A percentile compares a stretch with the other conserved stretches of the same genome.
Evolutionary conservation across 1,140 invertebrate genomes (phyloP).

Genomic region (Wasmannia auropunctata): DNA sequence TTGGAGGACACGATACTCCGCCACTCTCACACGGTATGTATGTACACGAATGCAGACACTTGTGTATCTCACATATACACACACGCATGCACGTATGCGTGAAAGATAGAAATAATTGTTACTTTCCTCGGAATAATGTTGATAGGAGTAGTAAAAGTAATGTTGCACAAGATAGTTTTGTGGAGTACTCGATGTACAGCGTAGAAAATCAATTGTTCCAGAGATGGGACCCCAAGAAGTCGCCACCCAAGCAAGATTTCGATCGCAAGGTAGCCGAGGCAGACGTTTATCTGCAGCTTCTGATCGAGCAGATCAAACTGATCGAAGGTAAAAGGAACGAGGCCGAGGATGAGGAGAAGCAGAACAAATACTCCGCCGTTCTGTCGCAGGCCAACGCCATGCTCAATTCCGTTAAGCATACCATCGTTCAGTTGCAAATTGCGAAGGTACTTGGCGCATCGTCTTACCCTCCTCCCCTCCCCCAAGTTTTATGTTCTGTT

Average conservation of each 20-base stretch:
- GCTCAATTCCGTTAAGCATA: conserved; percentile 94
- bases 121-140: neutral
- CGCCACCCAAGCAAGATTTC: conserved; percentile 91
- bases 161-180: neutral
- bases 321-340: conserved; percentile 80
- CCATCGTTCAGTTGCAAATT: conserved; percentile 98
- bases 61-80: too few species aligned
- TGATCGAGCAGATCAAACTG: conserved; percentile 96
- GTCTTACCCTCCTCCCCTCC: neutral
- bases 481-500: neutral
- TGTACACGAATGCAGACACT: neutral
- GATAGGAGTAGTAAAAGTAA: neutral
- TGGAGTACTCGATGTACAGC: neutral
- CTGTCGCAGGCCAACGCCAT: conserved; percentile 82
- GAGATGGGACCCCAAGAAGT: conserved; percentile 87
- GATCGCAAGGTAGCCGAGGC: conserved; percentile 97
- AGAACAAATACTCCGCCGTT: conserved; percentile 79
- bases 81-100: too few species aligned
- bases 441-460: conserved; percentile 91
- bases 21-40: conserved; percentile 89
- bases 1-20: conserved; percentile 97
- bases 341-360: conserved; percentile 76
- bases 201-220: conserved; percentile 62
- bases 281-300: conserved; percentile 97
- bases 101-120: neutral